phyloP scores from a whole-genome alignment of 2,113 vertebrate species.

The Phrynosoma platyrhinos region DNA sequence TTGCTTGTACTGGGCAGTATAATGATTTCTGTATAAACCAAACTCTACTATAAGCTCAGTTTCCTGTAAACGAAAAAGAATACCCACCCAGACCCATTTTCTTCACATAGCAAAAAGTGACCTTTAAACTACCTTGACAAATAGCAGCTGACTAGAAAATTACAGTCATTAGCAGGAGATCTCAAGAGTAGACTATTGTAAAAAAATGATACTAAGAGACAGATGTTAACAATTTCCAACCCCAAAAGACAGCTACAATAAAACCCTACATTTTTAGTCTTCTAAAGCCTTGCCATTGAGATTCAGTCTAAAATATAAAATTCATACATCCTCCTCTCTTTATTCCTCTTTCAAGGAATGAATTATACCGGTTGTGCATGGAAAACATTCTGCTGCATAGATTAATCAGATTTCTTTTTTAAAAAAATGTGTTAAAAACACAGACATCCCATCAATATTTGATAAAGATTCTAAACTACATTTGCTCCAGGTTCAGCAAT shows the following conservation, averaged over 20 bases:
- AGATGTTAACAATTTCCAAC: conserved; percentile 83
- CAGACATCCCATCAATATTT: conserved; percentile 12
- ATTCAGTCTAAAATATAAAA: conserved; percentile 43
- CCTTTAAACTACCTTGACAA: conserved; percentile 85
- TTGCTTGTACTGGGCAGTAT: conserved; percentile 20
- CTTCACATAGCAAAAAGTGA: conserved; percentile 71
- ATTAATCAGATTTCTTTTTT: conserved; percentile 15
- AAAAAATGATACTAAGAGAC: conserved; percentile 78
- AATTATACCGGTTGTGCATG: neutral
- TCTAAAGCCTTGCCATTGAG: conserved; percentile 65
- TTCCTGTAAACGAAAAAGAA: conserved; percentile 58
- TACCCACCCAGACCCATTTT: conserved; percentile 54
- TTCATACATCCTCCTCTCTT: neutral
- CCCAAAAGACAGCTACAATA: conserved; percentile 75
- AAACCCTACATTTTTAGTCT: conserved; percentile 65
- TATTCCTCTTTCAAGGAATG: neutral
- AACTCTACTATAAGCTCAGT: conserved; percentile 53
- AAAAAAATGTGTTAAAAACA: neutral
- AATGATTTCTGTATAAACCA: conserved; percentile 52
- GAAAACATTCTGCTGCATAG: conserved; percentile 7
- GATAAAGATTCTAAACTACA: conserved; percentile 32
- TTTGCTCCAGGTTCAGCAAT: neutral
- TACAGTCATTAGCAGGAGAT: conserved; percentile 81
- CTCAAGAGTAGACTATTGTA: conserved; percentile 77
- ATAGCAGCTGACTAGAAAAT: conserved; percentile 84